A percentile compares a stretch with the other conserved stretches of the same genome.
phyloP scores from a whole-genome alignment of 2,888 invertebrate genomes.

The Oligia fasciuncula region DNA sequence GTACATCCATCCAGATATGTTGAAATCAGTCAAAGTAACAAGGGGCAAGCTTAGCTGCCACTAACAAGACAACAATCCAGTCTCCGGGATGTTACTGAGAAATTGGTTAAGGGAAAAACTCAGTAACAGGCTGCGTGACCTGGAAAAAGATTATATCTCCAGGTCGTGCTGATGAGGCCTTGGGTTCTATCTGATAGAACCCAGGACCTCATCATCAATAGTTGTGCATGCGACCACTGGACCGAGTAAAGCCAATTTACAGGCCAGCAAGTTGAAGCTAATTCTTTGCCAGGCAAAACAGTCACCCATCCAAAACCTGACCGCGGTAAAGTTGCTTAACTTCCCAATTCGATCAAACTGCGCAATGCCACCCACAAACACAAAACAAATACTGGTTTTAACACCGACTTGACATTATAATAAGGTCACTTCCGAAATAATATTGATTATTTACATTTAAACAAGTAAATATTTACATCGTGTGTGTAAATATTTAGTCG shows the following conservation, averaged over 20 bases:
- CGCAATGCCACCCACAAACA: not conserved
- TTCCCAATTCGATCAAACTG: not conserved
- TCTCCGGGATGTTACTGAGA: not conserved
- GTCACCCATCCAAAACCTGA: not conserved
- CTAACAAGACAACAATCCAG: not conserved
- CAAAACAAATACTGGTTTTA: conserved; percentile 6
- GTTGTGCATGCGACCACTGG: not conserved
- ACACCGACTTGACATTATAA: conserved; percentile 22
- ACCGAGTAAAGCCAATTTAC: no score
- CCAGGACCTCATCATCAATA: not conserved
- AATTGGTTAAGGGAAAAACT: not conserved
- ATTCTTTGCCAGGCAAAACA: not conserved
- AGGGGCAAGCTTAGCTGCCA: not conserved
- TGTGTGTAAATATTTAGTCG: conserved; percentile 14
- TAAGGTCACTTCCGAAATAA: conserved; percentile 50
- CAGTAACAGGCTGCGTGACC: not conserved
- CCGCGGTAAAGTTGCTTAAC: not conserved
- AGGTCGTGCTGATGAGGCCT: no score
- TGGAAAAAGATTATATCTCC: no score
- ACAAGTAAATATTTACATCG: conserved; percentile 50
- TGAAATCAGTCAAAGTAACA: not conserved
- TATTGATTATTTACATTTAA: conserved; percentile 38
- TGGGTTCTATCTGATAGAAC: not conserved
- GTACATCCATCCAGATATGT: no score
- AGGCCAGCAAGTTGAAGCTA: not conserved